Evolutionary conservation across 2,113 vertebrate genomes (phyloP).

Genomic region (Corydoras maculifer): DNA sequence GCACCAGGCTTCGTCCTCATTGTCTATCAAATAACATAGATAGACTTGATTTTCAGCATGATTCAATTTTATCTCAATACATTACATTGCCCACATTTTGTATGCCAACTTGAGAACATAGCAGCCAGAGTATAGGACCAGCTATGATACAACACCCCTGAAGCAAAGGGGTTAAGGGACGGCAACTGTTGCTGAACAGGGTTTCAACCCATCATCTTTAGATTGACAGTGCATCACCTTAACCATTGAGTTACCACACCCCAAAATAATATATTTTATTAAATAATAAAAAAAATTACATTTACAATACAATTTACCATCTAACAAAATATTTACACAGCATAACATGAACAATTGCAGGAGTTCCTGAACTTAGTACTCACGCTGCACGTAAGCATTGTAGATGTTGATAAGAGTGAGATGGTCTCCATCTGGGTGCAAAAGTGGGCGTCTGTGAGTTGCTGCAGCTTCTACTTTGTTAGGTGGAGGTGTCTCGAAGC

Average conservation of each 20-base stretch:
- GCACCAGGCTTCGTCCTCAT: constrained; percentile 81
- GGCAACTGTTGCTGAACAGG: too few relatives aligned
- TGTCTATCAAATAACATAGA: constrained; percentile 58
- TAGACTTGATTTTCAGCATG: background rate
- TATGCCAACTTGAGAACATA: background rate
- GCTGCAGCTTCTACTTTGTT: constrained; percentile 62
- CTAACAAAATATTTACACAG: too few relatives aligned
- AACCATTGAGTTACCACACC: too few relatives aligned
- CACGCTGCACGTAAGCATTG: constrained; percentile 76
- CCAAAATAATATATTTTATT: too few relatives aligned
- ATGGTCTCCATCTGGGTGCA: constrained; percentile 75
- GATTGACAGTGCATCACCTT: too few relatives aligned
- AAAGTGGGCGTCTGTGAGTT: constrained; percentile 65
- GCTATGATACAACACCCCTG: too few relatives aligned
- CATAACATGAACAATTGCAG: background rate
- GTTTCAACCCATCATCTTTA: too few relatives aligned
- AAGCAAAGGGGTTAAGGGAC: too few relatives aligned
- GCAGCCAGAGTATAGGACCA: too few relatives aligned
- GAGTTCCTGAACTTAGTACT: constrained; percentile 42
- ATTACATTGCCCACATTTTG: background rate
- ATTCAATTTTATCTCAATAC: background rate
- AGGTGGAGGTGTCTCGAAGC: constrained; percentile 58
- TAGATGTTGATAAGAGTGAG: constrained; percentile 81
- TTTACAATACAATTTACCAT: too few relatives aligned
- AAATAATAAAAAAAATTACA: too few relatives aligned